These are phyloP conservation scores for Drepana arcuata DNA, from an alignment of 1,140 invertebrate species.

Conservation along the genomic window DNA sequence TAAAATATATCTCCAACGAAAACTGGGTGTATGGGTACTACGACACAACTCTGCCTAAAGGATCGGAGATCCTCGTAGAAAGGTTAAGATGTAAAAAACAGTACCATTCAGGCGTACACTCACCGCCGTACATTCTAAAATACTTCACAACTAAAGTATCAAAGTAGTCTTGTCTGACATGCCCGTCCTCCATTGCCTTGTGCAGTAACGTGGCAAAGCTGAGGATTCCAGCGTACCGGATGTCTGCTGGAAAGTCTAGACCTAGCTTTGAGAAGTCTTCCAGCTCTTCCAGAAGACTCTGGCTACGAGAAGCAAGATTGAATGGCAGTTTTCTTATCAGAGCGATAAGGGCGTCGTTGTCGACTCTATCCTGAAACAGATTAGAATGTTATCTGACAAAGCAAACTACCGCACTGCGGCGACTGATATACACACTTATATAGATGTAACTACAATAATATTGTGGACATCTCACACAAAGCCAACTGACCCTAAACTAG, in stretches of 20 bases:
- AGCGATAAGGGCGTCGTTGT: conserved; percentile 44
- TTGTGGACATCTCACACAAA: no score
- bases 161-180: conserved; percentile 75
- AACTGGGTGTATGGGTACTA: no score
- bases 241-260: conserved; percentile 63
- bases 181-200: conserved; percentile 73
- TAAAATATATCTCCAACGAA: no score
- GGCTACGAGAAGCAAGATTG: conserved; percentile 58
- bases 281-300: conserved; percentile 48
- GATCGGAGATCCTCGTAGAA: no score
- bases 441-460: no score
- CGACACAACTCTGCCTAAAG: no score
- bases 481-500: no score
- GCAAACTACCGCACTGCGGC: no score
- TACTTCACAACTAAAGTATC: conserved; percentile 81
- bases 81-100: no score
- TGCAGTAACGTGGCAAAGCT: conserved; percentile 80
- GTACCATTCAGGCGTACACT: no score
- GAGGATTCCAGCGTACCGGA: conserved; percentile 78
- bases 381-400: no score
- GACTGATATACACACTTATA: no score
- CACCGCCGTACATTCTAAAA: conserved; percentile 74
- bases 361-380: conserved; percentile 47
- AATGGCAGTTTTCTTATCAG: conserved; percentile 58
- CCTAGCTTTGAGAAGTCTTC: conserved; percentile 50